phyloP scores from a whole-genome alignment of 2,113 vertebrate species.

The Leptodactylus fuscus region DNA sequence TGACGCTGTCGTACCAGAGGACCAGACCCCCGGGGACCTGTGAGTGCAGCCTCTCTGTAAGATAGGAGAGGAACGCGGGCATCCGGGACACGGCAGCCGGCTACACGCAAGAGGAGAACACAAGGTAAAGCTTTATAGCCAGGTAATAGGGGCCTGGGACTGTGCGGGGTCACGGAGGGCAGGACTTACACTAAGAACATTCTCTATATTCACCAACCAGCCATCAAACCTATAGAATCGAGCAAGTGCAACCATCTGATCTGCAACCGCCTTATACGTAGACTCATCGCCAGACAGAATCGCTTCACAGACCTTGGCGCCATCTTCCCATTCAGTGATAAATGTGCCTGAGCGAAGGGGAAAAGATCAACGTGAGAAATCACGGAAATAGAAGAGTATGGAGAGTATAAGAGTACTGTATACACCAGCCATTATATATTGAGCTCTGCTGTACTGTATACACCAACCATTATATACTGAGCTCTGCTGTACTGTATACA shows the following conservation, averaged over 20 bases:
- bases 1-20: constrained; percentile 93
- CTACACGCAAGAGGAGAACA: constrained; percentile 65
- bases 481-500: too few species aligned
- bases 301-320: constrained; percentile 78
- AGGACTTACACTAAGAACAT: constrained; percentile 84
- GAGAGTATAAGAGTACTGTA: too few species aligned
- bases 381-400: too few species aligned
- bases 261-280: constrained; percentile 74
- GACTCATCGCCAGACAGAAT: constrained; percentile 81
- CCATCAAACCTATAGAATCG: constrained; percentile 85
- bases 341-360: constrained; percentile 81
- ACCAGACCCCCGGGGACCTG: constrained; percentile 79
- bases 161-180: too few species aligned
- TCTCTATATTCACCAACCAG: constrained; percentile 96
- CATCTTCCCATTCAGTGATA: constrained; percentile 89
- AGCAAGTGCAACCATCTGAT: constrained; percentile 85
- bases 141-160: too few species aligned
- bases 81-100: constrained; percentile 73
- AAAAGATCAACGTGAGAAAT: background rate
- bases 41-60: constrained; percentile 80
- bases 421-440: too few species aligned
- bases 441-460: too few species aligned
- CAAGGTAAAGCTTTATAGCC: background rate
- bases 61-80: constrained; percentile 80
- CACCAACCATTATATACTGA: too few species aligned